A percentile compares a stretch with the other conserved stretches of the same genome.
phyloP scores from a whole-genome alignment of 2,888 invertebrate species.

The Bellardia bayeri region DNA sequence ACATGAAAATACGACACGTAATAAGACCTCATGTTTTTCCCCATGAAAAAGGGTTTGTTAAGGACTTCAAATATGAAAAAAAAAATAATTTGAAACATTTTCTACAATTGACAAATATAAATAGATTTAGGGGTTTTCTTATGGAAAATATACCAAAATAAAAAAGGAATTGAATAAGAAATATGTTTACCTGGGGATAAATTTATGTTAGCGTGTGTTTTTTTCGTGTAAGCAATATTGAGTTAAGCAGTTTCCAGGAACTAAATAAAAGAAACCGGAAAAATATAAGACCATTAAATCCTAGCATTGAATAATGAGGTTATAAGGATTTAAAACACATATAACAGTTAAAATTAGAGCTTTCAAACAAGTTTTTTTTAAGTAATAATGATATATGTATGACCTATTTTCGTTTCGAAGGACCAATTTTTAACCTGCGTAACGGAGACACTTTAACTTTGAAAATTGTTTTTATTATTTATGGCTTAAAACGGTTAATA shows the following conservation, averaged over 20 bases:
- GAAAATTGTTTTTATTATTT: too few species aligned
- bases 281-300: constrained; percentile 37
- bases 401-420: too few species aligned
- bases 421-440: too few species aligned
- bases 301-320: constrained; percentile 41
- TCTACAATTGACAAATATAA: constrained; percentile 59
- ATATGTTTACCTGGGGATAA: constrained; percentile 61
- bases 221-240: constrained; percentile 16
- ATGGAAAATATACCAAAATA: neutral
- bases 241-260: constrained; percentile 8
- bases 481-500: too few species aligned
- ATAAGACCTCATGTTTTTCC: neutral
- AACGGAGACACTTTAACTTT: too few species aligned
- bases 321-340: constrained; percentile 17
- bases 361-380: neutral
- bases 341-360: neutral
- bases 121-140: constrained; percentile 11
- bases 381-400: too few species aligned
- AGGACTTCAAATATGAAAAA: constrained; percentile 16
- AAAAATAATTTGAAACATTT: constrained; percentile 32
- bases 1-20: neutral
- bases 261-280: neutral
- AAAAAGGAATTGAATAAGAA: constrained; percentile 21
- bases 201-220: constrained; percentile 21
- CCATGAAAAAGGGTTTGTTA: constrained; percentile 62